Base-by-base conservation (phyloP, 2,113 vertebrate genomes). In the Carlito syrichta region DNA sequence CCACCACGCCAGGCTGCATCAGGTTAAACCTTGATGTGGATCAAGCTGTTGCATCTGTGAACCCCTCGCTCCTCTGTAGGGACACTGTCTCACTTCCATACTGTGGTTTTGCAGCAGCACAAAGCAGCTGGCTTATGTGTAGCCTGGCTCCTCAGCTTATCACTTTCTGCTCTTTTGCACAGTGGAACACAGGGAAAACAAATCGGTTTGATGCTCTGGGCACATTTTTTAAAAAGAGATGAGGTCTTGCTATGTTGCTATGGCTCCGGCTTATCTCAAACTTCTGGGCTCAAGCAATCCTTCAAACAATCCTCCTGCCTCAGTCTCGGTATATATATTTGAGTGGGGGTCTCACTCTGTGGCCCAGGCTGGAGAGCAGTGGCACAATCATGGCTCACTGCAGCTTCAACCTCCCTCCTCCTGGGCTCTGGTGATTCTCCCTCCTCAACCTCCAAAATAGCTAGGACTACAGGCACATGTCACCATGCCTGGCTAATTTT, bases 51-150 rank as follows among this genome's bases (percentile, higher is more conserved):
- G 20, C 8, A 20, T 50, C 93, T 52, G 45, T 25, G 81, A 74
- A 32, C 6, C 56, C 62, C 19, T 40, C 8, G 2, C 35, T 40
- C 17, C 2, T 35, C 60, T 30, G 19, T 3, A 13, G 63, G 69
- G 45, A 69, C 20, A 2, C 13, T 1, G 3, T 40, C n/a, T n/a
- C 0, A 0, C 27, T 76, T 92, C 60, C 32, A 0, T 8, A 0
- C 50, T 56, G 17, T 54, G 89, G n/a, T 22, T 93, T 43, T 48
- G 35, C 62, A 25, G 40, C 10, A 58, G 56, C 76, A 12, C 50
- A 45, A 8, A 92, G 58, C 63, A 32, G 0, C 63, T 66, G 66
- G 27, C 40, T 92, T 22, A 40, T n/a, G 10, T 5, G 13, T 63
- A 69, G 32, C 52, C 48, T 16, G 19, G 8, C 62, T 19, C 71